Evolutionary conservation across 1,140 invertebrate genomes (phyloP).

Genomic region (Hormaphis cornu): DNA sequence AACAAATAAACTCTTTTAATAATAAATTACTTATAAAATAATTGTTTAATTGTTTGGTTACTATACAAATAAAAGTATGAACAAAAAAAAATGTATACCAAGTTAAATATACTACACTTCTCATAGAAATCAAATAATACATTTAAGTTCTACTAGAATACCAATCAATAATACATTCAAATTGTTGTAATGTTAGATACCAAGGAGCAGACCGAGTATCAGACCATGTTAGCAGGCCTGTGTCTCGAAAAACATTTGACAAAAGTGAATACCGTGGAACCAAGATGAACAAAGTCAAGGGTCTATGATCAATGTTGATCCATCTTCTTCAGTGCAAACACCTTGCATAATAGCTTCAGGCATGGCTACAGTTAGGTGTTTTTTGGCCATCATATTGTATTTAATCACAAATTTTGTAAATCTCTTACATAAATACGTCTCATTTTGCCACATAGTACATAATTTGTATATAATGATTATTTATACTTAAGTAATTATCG

Average conservation of each 20-base stretch:
- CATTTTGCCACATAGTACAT: conserved; percentile 50
- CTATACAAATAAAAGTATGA: neutral
- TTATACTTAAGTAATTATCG: neutral
- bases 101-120: no score
- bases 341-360: conserved; percentile 57
- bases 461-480: conserved; percentile 31
- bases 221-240: conserved; percentile 19
- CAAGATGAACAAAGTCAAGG: conserved; percentile 5
- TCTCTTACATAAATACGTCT: conserved; percentile 88
- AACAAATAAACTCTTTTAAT: no score
- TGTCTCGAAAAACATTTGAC: conserved; percentile 13
- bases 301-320: conserved; percentile 10
- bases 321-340: conserved; percentile 16
- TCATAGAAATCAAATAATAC: neutral
- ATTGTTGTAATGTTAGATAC: conserved; percentile 13
- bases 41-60: neutral
- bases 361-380: conserved; percentile 97
- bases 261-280: conserved; percentile 21
- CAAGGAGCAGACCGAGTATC: conserved; percentile 18
- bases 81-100: neutral
- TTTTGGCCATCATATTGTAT: conserved; percentile 96
- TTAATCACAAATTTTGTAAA: conserved; percentile 98
- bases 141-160: neutral
- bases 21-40: conserved; percentile 1
- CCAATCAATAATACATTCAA: neutral